A percentile compares a stretch with the other conserved stretches of the same genome.
phyloP scores from a whole-genome alignment of 2,113 vertebrate genomes.

The Chlorodrepanis virens region DNA sequence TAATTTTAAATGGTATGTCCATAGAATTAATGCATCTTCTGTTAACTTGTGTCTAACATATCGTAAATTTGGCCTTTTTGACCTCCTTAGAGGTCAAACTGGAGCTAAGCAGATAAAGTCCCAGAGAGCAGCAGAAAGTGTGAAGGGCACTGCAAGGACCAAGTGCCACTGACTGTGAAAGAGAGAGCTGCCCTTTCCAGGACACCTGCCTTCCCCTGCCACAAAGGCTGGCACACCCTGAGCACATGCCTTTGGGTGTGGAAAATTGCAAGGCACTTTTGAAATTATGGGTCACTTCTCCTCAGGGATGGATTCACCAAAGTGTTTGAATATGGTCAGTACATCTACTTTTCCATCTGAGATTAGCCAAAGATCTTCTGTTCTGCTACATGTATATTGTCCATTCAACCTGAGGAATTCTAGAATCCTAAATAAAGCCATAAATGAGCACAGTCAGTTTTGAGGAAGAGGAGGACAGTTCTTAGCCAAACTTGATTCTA shows the following conservation, averaged over 20 bases:
- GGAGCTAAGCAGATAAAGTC: background rate
- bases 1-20: background rate
- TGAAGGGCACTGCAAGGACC: background rate
- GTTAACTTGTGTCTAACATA: background rate
- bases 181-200: background rate
- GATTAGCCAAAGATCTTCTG: background rate
- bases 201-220: background rate
- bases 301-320: background rate
- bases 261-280: background rate
- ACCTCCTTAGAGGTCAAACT: background rate
- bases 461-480: background rate
- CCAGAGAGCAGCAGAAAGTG: background rate
- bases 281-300: background rate
- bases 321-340: background rate
- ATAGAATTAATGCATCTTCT: background rate
- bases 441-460: background rate
- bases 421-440: background rate
- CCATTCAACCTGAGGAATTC: background rate
- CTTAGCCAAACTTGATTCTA: background rate
- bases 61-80: background rate
- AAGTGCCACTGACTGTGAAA: background rate
- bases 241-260: background rate
- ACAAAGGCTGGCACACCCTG: background rate
- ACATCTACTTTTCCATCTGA: background rate
- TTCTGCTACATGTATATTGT: background rate